Base-by-base conservation (phyloP, 1,140 invertebrate species). In the Formica exsecta region DNA sequence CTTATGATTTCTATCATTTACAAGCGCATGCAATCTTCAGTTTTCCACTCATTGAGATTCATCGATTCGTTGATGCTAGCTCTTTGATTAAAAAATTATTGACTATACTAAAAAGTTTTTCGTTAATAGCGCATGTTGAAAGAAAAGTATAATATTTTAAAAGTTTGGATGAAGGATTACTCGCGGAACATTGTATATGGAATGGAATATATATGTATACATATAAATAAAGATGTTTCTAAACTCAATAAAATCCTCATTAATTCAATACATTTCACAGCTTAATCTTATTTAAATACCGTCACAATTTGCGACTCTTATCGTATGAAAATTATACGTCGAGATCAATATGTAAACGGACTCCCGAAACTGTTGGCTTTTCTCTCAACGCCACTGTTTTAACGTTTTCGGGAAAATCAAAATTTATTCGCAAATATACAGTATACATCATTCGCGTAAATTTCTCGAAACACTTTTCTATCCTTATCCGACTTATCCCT, bases 231-330 rank as follows among this genome's bases (percentile, higher is more conserved):
- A 48, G 25, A 57, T 9, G 38, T 19, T 3, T 74, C 22, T 83
- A 59, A 41, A 83, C 16, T 68, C 19, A 75, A 87, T 62, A 75
- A 88, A 68, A 61, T 88, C 70, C 38, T 71, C 29, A 62, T 88
- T 84, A 87, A 84, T 88, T 32, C 38, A 29, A 71, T n/a, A 83
- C 70, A 87, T 59, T 70, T 29, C 41, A 36, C 16, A 44, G 13
- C 32, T 75, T 68, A 83, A 25, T 16, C 22, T 71, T 48, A 84
- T 44, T 22, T 22, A 22, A 22, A 22, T 74, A 41, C 29, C 19
- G 61, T 61, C 29, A 62, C 51, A 76, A 48, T n/a, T 51, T 36
- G 51, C 44, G 32, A 85, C 38, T 48, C 61, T 65, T 48, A 54
- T 25, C 13, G 9, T 86, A 48, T 57, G 51, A 70, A 83, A 74